Evolutionary conservation across 2,113 vertebrate genomes (phyloP).

Genomic region (Myotis davidii): DNA sequence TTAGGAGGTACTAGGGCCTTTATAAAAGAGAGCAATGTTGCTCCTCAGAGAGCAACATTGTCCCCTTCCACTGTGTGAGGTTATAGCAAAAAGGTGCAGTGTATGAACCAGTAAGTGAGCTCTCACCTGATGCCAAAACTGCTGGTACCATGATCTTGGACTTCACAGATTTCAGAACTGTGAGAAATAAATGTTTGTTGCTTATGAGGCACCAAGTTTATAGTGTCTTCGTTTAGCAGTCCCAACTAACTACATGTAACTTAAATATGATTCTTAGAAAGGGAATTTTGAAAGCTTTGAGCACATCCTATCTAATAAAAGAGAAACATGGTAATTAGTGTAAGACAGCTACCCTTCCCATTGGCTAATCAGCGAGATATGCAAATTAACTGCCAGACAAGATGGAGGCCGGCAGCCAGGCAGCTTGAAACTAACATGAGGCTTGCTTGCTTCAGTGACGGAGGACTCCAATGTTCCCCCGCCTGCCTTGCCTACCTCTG

Average conservation of each 20-base stretch:
- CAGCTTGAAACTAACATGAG: no score
- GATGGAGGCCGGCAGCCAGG: no score
- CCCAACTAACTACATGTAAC: neutral
- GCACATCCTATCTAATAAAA: neutral
- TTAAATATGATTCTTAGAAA: constrained; percentile 11
- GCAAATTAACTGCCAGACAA: no score
- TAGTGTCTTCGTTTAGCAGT: neutral
- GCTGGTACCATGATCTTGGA: neutral
- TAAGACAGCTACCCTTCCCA: no score
- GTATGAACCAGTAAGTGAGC: neutral
- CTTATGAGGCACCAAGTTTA: neutral
- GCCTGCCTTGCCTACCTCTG: no score
- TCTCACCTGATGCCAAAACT: neutral
- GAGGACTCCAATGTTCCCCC: no score
- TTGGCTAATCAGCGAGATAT: no score
- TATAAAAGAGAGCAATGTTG: neutral
- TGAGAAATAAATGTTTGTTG: neutral
- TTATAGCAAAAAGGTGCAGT: neutral
- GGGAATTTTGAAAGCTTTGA: neutral
- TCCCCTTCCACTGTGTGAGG: neutral
- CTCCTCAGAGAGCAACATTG: neutral
- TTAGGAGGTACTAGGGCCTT: neutral
- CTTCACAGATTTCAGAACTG: neutral
- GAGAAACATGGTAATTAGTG: no score
- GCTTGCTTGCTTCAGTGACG: no score